Percentiles rank a stretch among this genome's conserved stretches.
Conservation (phyloP, 2,888 invertebrate species). For the Erebia ligea region DNA sequence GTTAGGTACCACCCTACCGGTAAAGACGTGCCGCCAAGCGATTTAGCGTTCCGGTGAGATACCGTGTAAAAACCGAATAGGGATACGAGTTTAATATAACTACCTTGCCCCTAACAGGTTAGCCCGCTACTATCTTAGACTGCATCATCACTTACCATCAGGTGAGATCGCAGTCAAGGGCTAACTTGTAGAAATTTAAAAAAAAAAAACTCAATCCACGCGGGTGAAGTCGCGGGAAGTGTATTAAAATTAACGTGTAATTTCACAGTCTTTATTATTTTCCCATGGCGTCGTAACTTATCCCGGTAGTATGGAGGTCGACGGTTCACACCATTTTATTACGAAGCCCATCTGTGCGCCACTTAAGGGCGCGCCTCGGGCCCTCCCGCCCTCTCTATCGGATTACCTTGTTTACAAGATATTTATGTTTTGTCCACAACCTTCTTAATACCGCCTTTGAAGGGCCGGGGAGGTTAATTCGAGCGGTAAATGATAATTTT, state of each 20-base stretch:
- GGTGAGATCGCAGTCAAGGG: too few relatives aligned
- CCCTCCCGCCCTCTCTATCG: constrained; percentile 44
- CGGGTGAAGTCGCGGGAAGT: too few relatives aligned
- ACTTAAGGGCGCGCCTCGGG: constrained; percentile 32
- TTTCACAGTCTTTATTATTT: constrained; percentile 20
- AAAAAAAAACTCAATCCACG: too few relatives aligned
- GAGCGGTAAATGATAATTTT: constrained; percentile 39
- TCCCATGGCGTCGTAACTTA: constrained; percentile 21
- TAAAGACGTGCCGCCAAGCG: too few relatives aligned
- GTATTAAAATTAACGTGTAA: not conserved
- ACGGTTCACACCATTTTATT: constrained; percentile 35
- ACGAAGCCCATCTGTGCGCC: constrained; percentile 31
- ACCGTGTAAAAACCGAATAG: too few relatives aligned
- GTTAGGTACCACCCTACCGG: too few relatives aligned
- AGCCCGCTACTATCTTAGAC: too few relatives aligned
- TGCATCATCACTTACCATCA: too few relatives aligned
- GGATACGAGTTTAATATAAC: too few relatives aligned
- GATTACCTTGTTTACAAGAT: constrained; percentile 56
- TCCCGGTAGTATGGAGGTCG: constrained; percentile 20
- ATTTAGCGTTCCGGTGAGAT: too few relatives aligned
- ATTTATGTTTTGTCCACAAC: constrained; percentile 49
- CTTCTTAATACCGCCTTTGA: constrained; percentile 42
- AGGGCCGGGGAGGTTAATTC: constrained; percentile 36
- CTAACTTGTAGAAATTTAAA: too few relatives aligned
- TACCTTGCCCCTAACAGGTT: too few relatives aligned